Evolutionary conservation across 1,140 invertebrate species (phyloP).

Genomic region (Geopemphigus sp.): DNA sequence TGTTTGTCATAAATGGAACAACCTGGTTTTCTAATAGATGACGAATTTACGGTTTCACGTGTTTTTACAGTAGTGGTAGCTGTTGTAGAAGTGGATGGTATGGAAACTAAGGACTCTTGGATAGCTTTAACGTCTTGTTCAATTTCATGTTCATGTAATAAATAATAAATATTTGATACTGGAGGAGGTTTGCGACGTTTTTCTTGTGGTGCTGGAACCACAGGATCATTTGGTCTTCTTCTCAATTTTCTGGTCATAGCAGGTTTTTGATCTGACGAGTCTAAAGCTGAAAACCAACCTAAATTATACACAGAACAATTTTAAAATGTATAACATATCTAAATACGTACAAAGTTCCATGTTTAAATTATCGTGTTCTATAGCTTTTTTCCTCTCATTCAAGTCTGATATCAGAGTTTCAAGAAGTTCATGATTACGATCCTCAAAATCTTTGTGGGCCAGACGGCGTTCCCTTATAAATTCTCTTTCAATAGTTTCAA

Average conservation of each 20-base stretch:
- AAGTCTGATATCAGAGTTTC: constrained; percentile 87
- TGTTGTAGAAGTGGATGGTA: constrained; percentile 54
- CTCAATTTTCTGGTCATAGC: constrained; percentile 80
- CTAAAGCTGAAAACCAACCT: constrained; percentile 47
- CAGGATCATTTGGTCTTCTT: constrained; percentile 87
- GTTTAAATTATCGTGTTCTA: constrained; percentile 81
- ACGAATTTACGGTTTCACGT: constrained; percentile 50
- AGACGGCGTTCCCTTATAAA: constrained; percentile 84
- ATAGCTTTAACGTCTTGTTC: constrained; percentile 84
- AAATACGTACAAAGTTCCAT: constrained; percentile 75
- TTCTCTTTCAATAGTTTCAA: constrained; percentile 82
- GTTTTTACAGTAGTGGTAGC: constrained; percentile 11
- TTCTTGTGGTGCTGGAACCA: constrained; percentile 77
- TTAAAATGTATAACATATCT: constrained; percentile 53
- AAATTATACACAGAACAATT: background rate
- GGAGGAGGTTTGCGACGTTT: constrained; percentile 74
- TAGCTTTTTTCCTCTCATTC: constrained; percentile 81
- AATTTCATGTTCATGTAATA: constrained; percentile 85
- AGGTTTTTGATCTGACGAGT: constrained; percentile 63
- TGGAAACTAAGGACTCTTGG: constrained; percentile 62
- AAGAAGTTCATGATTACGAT: constrained; percentile 88
- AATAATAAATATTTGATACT: constrained; percentile 74
- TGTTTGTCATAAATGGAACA: too few species aligned
- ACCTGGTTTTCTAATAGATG: constrained; percentile 60
- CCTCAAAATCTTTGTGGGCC: constrained; percentile 88